A percentile compares a stretch with the other conserved stretches of the same genome.
Evolutionary conservation across 1,140 invertebrate species (phyloP).

Genomic region (Belonocnema kinseyi): DNA sequence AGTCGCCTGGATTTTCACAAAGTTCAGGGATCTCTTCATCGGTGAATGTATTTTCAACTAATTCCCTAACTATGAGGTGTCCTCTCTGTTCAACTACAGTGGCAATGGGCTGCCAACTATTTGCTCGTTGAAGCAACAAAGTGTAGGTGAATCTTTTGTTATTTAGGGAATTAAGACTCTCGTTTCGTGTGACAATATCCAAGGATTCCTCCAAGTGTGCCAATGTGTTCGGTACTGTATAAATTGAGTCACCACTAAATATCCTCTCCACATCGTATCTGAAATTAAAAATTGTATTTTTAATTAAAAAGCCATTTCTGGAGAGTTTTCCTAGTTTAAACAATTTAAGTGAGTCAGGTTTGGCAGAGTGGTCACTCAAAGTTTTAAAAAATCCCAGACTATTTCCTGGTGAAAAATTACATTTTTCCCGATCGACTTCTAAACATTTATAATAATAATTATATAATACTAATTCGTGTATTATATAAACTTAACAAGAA

Average conservation of each 20-base stretch:
- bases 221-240: constrained; percentile 58
- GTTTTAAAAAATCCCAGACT: too few relatives aligned
- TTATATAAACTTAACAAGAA: too few relatives aligned
- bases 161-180: constrained; percentile 66
- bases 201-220: constrained; percentile 68
- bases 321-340: too few relatives aligned
- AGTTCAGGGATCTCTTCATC: constrained; percentile 58
- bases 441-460: too few relatives aligned
- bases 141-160: constrained; percentile 72
- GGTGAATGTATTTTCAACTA: constrained; percentile 57
- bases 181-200: constrained; percentile 63
- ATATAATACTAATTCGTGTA: too few relatives aligned
- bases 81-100: constrained; percentile 59
- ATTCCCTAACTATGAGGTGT: constrained; percentile 60
- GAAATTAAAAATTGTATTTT: constrained; percentile 9
- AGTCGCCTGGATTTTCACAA: constrained; percentile 64
- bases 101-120: constrained; percentile 67
- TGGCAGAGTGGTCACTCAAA: too few relatives aligned
- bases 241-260: constrained; percentile 64
- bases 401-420: too few relatives aligned
- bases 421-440: too few relatives aligned
- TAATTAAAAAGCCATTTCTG: not conserved
- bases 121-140: constrained; percentile 58
- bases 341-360: too few relatives aligned
- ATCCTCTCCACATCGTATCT: constrained; percentile 68